A percentile compares a stretch with the other conserved stretches of the same genome.
These are phyloP conservation scores for Acestrorhynchus altus DNA, from an alignment of 2,797 vertebrate genomes.

Conservation along the genomic window DNA sequence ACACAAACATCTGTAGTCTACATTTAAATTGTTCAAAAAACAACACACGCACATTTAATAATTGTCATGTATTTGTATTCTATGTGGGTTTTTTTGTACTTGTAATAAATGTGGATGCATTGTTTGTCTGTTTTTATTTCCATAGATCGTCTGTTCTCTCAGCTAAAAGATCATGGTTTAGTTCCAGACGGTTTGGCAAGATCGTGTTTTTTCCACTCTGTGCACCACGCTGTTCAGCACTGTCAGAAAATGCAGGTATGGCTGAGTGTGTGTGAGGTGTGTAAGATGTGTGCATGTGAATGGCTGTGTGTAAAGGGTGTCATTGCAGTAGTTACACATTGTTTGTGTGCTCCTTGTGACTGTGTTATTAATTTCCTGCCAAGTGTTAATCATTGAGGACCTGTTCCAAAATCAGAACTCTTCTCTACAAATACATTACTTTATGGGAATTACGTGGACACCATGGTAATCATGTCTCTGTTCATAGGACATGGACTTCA, in stretches of 20 bases:
- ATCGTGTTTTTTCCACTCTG: slow-evolving; percentile 79
- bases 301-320: neutral
- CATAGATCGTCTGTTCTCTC: slow-evolving; percentile 66
- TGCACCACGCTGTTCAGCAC: slow-evolving; percentile 77
- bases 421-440: neutral
- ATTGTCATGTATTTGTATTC: neutral
- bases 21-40: too few relatives aligned
- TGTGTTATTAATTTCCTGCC: neutral
- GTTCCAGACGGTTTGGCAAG: slow-evolving; percentile 76
- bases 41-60: too few relatives aligned
- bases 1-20: too few relatives aligned
- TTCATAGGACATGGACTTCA: slow-evolving; percentile 54
- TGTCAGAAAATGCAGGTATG: slow-evolving; percentile 44
- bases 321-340: neutral
- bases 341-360: neutral
- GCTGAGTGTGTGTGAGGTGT: slow-evolving; percentile 11
- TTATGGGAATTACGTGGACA: neutral
- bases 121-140: neutral
- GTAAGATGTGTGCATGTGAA: neutral
- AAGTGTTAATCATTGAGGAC: slow-evolving; percentile 13
- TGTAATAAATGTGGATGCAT: too few relatives aligned
- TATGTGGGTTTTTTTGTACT: too few relatives aligned
- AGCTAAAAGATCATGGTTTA: slow-evolving; percentile 80
- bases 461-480: slow-evolving; percentile 27
- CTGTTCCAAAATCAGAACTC: neutral